phyloP scores from a whole-genome alignment of 92 coral and sea anemone genomes.

The Anthopleura xanthogrammica region DNA sequence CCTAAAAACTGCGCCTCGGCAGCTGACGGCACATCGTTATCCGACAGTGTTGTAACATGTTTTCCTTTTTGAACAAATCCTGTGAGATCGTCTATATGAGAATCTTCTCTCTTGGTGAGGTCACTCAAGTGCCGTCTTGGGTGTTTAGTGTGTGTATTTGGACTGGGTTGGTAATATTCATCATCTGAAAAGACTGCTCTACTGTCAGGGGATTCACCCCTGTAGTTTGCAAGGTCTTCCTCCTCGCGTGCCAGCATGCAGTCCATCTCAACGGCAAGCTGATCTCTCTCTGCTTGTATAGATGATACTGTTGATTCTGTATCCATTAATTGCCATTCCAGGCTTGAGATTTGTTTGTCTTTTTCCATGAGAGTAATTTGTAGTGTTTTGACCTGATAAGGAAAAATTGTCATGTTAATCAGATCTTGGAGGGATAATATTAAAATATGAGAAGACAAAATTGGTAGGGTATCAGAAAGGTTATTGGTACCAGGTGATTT shows the following conservation, averaged over 20 bases:
- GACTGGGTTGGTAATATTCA: conserved; percentile 39
- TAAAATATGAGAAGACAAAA: no score
- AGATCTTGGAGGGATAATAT: background rate
- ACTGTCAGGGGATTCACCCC: conserved; percentile 47
- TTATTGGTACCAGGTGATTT: no score
- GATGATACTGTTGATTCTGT: conserved; percentile 86
- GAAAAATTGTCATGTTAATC: conserved; percentile 36
- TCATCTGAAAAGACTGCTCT: conserved; percentile 55
- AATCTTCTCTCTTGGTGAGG: conserved; percentile 72
- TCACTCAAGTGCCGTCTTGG: conserved; percentile 90
- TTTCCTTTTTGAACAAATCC: conserved; percentile 44
- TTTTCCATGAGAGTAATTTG: conserved; percentile 75
- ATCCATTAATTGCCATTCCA: conserved; percentile 96
- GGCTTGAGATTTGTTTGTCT: conserved; percentile 81
- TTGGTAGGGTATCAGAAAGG: no score
- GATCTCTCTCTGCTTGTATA: conserved; percentile 90
- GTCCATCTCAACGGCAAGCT: conserved; percentile 82
- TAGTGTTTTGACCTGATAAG: conserved; percentile 63
- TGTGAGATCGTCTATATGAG: conserved; percentile 65
- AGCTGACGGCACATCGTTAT: conserved; percentile 75
- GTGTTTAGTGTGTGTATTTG: conserved; percentile 56
- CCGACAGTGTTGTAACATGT: conserved; percentile 59
- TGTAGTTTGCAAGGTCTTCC: conserved; percentile 67
- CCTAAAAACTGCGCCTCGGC: conserved; percentile 67
- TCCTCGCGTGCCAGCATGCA: conserved; percentile 69